A percentile compares a stretch with the other conserved stretches of the same genome.
These are phyloP conservation scores for Talpa occidentalis DNA, from an alignment of 2,113 vertebrate species.

Conservation along the genomic window DNA sequence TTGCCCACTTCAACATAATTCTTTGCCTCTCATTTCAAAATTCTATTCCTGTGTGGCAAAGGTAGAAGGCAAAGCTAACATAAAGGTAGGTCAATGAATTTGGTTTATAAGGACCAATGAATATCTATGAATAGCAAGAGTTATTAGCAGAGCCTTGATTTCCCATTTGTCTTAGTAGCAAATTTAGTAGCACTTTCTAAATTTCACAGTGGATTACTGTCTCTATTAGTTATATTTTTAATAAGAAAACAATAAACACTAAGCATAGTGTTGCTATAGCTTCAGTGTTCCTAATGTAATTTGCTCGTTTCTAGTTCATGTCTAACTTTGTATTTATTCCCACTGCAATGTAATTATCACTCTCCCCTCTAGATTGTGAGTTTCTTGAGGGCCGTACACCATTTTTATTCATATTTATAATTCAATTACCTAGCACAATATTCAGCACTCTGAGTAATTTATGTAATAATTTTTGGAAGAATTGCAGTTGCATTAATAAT, in stretches of 20 bases:
- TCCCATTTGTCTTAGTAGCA: constrained; percentile 53
- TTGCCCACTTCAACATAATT: not conserved
- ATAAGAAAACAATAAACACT: constrained; percentile 39
- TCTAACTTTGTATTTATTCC: not conserved
- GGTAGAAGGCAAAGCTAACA: not conserved
- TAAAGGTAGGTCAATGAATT: not conserved
- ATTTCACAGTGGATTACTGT: not conserved
- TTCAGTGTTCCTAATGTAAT: constrained; percentile 9
- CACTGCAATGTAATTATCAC: not conserved
- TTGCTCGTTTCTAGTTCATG: not conserved
- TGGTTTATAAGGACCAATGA: not conserved
- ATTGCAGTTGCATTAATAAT: not conserved
- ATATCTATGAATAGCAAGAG: not conserved
- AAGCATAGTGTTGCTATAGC: not conserved
- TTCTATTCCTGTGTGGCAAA: not conserved
- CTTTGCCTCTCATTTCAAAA: not conserved
- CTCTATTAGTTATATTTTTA: constrained; percentile 12
- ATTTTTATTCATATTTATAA: constrained; percentile 2
- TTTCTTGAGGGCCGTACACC: not conserved
- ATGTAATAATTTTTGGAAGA: not conserved
- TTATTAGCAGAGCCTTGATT: constrained; percentile 34
- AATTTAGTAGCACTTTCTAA: constrained; percentile 49
- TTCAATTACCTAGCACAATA: not conserved
- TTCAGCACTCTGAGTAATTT: not conserved
- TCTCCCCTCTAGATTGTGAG: not conserved